These are phyloP conservation scores for Parotia lawesii DNA, from an alignment of 2,113 vertebrate genomes.

Conservation along the genomic window DNA sequence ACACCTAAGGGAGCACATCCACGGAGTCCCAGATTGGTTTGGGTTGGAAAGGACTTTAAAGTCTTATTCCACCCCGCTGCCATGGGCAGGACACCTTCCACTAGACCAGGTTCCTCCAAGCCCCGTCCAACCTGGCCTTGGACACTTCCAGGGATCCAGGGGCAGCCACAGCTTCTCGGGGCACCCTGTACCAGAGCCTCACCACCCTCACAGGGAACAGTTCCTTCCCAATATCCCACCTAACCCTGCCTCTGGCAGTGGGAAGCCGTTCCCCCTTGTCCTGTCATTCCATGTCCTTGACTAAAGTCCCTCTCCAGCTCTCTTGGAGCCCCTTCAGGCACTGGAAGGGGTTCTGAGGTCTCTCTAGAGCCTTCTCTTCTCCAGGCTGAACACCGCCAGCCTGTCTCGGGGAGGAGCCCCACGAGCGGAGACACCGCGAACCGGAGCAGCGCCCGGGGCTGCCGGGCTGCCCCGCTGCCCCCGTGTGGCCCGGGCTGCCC, in stretches of 20 bases:
- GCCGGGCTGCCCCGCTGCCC: not conserved
- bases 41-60: not conserved
- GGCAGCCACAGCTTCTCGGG: not conserved
- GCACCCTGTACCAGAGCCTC: not conserved
- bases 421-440: not conserved
- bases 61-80: not conserved
- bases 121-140: fast-evolving
- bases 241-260: not conserved
- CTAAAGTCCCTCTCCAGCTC: not conserved
- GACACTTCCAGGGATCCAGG: not conserved
- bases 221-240: not conserved
- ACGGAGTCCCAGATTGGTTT: not conserved
- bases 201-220: fast-evolving
- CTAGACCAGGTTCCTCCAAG: not conserved
- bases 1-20: not conserved
- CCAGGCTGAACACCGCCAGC: not conserved
- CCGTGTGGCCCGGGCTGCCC: no score
- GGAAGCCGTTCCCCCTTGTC: not conserved
- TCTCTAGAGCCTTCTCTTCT: not conserved
- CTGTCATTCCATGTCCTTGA: not conserved
- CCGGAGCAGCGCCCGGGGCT: not conserved
- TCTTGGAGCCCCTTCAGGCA: not conserved
- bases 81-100: not conserved
- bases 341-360: not conserved
- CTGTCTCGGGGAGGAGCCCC: not conserved